phyloP scores from a whole-genome alignment of 92 coral and sea anemone species.

The Phenganax subtilis region DNA sequence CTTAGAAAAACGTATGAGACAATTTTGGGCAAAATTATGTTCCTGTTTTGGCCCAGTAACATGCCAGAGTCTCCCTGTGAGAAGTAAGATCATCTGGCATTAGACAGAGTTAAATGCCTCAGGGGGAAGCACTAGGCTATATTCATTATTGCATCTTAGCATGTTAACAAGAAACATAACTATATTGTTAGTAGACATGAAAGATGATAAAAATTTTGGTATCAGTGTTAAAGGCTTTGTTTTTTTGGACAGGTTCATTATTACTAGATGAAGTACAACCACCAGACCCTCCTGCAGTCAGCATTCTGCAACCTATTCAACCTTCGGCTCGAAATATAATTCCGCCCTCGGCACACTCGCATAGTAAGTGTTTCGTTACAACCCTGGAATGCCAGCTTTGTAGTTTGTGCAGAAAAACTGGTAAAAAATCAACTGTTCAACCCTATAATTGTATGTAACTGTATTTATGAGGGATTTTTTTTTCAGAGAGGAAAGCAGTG shows the following conservation, averaged over 20 bases:
- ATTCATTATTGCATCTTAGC: too few relatives aligned
- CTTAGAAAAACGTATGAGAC: conserved; percentile 68
- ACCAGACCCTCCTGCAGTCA: conserved; percentile 66
- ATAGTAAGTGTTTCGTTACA: conserved; percentile 7
- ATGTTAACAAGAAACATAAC: too few relatives aligned
- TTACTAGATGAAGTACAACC: conserved; percentile 82
- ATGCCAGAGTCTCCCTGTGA: too few relatives aligned
- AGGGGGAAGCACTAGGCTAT: too few relatives aligned
- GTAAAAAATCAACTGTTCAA: conserved; percentile 20
- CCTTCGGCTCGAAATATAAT: conserved; percentile 36
- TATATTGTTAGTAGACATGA: too few relatives aligned
- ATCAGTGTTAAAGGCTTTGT: not conserved
- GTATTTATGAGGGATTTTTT: too few relatives aligned
- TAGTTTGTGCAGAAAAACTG: conserved; percentile 46
- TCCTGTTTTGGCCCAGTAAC: too few relatives aligned
- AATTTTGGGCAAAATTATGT: too few relatives aligned
- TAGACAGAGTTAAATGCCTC: too few relatives aligned
- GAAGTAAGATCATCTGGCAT: too few relatives aligned
- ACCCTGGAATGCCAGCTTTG: not conserved
- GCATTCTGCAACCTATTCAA: conserved; percentile 31
- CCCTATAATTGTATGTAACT: not conserved
- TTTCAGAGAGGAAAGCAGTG: conserved; percentile 68
- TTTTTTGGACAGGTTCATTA: conserved; percentile 60
- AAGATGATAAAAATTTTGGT: not conserved
- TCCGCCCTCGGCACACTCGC: conserved; percentile 35